A percentile compares a stretch with the other conserved stretches of the same genome.
phyloP scores from a whole-genome alignment of 2,888 invertebrate species.

The Operophtera brumata region DNA sequence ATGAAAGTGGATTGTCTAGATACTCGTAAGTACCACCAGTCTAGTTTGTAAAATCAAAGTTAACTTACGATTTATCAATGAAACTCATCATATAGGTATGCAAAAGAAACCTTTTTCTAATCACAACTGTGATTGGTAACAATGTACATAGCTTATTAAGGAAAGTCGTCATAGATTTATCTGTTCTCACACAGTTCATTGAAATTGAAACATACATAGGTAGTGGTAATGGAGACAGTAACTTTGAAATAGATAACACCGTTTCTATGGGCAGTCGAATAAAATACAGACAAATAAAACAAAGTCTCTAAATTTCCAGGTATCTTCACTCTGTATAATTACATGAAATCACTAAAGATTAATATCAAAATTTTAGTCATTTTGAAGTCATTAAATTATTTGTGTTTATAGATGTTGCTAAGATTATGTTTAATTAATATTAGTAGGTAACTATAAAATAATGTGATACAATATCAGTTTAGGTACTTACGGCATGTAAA shows the following conservation, averaged over 20 bases:
- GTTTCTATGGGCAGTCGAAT: too few species aligned
- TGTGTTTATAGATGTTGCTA: constrained; percentile 58
- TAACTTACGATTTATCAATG: background rate
- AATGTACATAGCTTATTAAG: too few species aligned
- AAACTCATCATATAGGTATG: too few species aligned
- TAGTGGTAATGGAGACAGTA: too few species aligned
- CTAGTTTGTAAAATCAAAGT: constrained; percentile 2
- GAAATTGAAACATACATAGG: too few species aligned
- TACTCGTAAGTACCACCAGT: constrained; percentile 11
- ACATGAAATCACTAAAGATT: constrained; percentile 9
- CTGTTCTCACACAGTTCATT: too few species aligned
- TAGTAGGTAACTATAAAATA: constrained; percentile 36
- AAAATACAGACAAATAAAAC: too few species aligned
- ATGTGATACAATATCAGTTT: constrained; percentile 53
- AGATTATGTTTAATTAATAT: constrained; percentile 40
- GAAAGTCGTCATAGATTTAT: too few species aligned
- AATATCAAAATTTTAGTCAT: constrained; percentile 49
- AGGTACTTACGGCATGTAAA: constrained; percentile 51
- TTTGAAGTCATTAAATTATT: constrained; percentile 71
- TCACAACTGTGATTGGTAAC: too few species aligned
- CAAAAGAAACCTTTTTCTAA: too few species aligned
- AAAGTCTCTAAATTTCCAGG: too few species aligned
- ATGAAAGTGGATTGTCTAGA: background rate
- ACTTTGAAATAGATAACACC: too few species aligned
- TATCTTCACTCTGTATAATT: background rate